Evolutionary conservation across 2,797 vertebrate genomes (phyloP).

Genomic region (Peromyscus attwateri): DNA sequence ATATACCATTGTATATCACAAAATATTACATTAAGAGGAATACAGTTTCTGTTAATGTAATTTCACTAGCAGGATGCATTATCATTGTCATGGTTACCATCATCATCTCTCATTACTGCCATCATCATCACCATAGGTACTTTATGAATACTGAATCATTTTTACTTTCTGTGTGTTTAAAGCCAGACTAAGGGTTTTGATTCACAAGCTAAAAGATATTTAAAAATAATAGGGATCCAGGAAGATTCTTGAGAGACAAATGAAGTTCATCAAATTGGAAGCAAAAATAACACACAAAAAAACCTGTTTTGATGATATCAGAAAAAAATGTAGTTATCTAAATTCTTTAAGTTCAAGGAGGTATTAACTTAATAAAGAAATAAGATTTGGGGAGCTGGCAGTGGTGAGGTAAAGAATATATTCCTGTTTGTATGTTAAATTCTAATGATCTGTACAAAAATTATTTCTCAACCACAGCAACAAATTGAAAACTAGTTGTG

Average conservation of each 20-base stretch:
- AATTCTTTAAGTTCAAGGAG: background rate
- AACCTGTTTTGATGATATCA: background rate
- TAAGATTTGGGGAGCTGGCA: background rate
- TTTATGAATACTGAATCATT: background rate
- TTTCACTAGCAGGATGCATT: background rate
- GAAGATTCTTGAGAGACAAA: background rate
- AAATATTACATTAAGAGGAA: background rate
- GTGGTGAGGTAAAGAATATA: background rate
- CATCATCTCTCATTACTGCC: background rate
- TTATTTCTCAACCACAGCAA: background rate
- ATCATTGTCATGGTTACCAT: background rate
- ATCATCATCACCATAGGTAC: accelerated
- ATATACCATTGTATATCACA: background rate
- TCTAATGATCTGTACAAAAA: background rate
- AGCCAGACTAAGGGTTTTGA: background rate
- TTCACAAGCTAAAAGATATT: background rate
- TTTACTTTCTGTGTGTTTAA: slow-evolving; percentile 2
- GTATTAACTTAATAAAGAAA: background rate
- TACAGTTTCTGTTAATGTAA: background rate
- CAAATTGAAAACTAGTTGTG: background rate
- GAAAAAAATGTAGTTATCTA: background rate
- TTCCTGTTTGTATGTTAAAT: background rate
- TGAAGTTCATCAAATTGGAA: background rate
- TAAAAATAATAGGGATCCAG: background rate
- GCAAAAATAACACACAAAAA: background rate